Evolutionary conservation across 2,113 vertebrate species (phyloP).

Genomic region (Hylia prasina): DNA sequence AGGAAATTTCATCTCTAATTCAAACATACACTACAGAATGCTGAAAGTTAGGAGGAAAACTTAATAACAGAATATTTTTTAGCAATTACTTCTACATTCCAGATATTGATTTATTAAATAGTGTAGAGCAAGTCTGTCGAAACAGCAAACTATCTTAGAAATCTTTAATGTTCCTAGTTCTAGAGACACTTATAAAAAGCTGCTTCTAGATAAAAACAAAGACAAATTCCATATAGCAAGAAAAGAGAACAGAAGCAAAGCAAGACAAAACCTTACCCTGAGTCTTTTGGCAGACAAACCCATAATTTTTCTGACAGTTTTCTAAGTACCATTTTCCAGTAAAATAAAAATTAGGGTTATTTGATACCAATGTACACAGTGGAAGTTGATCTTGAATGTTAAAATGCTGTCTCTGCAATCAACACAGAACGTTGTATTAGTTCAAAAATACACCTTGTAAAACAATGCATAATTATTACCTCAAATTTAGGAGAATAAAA

Average conservation of each 20-base stretch:
- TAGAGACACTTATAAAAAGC: not conserved
- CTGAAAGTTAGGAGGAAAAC: not conserved
- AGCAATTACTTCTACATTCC: not conserved
- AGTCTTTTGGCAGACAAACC: constrained; percentile 90
- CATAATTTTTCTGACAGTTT: constrained; percentile 81
- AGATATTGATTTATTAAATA: not conserved
- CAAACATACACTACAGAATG: not conserved
- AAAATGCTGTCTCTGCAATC: constrained; percentile 62
- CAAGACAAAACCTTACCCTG: constrained; percentile 76
- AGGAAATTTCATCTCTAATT: not conserved
- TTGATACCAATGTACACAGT: constrained; percentile 84
- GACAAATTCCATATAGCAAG: not conserved
- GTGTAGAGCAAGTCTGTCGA: not conserved
- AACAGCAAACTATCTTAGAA: not conserved
- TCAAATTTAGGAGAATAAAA: not conserved
- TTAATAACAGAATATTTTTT: not conserved
- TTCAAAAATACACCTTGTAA: not conserved
- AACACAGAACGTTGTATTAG: not conserved
- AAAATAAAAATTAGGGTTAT: constrained; percentile 85
- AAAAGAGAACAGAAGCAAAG: not conserved
- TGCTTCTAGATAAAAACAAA: not conserved
- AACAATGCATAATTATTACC: not conserved
- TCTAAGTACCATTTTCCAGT: constrained; percentile 94
- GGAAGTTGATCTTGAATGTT: constrained; percentile 64
- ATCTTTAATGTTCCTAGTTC: not conserved